Conservation (phyloP, 2,797 vertebrate species). For the Paratrypauchen microcephalus region DNA sequence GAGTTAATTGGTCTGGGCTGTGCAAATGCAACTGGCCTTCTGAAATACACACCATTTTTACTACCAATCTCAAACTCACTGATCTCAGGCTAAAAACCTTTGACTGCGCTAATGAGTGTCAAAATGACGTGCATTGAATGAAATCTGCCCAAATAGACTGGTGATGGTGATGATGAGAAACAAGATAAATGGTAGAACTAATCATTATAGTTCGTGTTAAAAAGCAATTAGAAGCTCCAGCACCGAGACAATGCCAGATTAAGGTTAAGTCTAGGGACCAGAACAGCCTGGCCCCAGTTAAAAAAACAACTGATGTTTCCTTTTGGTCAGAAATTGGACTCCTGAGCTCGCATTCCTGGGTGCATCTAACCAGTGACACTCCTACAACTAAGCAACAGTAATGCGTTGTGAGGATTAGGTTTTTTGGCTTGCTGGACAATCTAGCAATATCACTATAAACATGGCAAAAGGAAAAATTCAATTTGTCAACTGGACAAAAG, state of each 20-base stretch:
- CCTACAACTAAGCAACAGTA: not conserved
- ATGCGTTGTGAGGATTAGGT: not conserved
- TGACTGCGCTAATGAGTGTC: slow-evolving; percentile 2
- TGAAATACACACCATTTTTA: no score
- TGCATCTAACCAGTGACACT: not conserved
- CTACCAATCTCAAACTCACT: not conserved
- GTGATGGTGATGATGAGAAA: not conserved
- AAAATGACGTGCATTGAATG: not conserved
- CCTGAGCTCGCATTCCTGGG: not conserved
- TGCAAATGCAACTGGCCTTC: no score
- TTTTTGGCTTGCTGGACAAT: not conserved
- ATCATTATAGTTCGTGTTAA: not conserved
- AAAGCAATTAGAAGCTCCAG: not conserved
- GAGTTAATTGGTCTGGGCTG: not conserved
- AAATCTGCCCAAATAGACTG: slow-evolving; percentile 1
- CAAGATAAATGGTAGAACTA: not conserved
- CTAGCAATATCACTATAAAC: no score
- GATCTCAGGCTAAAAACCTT: slow-evolving; percentile 1
- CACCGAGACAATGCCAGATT: slow-evolving; percentile 2
- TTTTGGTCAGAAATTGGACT: slow-evolving; percentile 3
- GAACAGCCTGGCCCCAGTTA: not conserved
- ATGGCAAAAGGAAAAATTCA: no score
- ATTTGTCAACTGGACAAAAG: no score
- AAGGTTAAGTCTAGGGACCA: not conserved
- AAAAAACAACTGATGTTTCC: slow-evolving; percentile 2